These are phyloP conservation scores for Podarcis lilfordi DNA, from an alignment of 2,797 vertebrate species.

Conservation along the genomic window DNA sequence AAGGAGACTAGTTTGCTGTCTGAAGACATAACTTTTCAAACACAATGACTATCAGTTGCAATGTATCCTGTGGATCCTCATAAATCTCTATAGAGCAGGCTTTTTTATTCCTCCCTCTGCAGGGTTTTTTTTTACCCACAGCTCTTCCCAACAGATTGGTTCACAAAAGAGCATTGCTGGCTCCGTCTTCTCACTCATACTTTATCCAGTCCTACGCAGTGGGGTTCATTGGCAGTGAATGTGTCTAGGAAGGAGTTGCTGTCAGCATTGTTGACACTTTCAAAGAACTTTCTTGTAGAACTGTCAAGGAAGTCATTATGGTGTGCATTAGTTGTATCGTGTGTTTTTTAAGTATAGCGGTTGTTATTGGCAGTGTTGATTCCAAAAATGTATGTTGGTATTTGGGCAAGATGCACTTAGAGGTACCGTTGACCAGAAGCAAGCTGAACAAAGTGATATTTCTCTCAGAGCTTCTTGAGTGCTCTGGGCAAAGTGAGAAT, in stretches of 20 bases:
- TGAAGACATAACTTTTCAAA: background rate
- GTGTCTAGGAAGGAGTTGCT: background rate
- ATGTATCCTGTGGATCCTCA: background rate
- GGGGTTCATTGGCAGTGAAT: conserved; percentile 5
- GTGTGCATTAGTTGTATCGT: background rate
- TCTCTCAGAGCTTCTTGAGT: background rate
- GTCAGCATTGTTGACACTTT: background rate
- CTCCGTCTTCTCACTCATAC: conserved; percentile 12
- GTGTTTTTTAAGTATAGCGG: background rate
- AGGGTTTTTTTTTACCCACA: conserved; percentile 1
- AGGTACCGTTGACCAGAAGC: background rate
- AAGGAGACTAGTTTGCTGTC: conserved; percentile 25
- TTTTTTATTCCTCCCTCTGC: background rate
- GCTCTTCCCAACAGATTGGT: background rate
- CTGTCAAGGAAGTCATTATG: background rate
- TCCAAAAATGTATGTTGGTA: background rate
- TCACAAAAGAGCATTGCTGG: conserved; percentile 34
- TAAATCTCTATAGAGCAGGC: conserved; percentile 3
- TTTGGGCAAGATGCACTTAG: background rate
- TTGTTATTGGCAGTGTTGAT: background rate
- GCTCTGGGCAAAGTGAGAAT: background rate
- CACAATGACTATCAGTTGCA: background rate
- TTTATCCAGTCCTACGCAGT: conserved; percentile 4
- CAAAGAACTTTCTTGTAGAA: background rate
- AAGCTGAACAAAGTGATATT: background rate